Evolutionary conservation across 1,140 invertebrate genomes (phyloP).

Genomic region (Plodia interpunctella): DNA sequence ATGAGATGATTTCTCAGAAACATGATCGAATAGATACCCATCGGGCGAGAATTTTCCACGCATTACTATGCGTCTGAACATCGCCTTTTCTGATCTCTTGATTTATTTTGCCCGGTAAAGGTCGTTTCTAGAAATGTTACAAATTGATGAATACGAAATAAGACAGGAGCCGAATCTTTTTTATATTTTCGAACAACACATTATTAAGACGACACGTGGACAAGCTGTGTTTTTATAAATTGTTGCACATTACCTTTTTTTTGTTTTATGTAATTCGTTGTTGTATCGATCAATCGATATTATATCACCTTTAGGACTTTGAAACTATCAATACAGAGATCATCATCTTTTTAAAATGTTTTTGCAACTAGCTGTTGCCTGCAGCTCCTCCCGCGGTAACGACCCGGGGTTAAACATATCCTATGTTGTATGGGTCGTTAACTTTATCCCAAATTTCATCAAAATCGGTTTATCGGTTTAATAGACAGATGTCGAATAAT

Average conservation of each 20-base stretch:
- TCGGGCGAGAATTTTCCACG: constrained; percentile 30
- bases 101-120: constrained; percentile 20
- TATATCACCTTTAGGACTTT: not conserved
- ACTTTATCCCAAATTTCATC: too few relatives aligned
- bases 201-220: constrained; percentile 9
- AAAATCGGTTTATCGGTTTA: too few relatives aligned
- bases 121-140: not conserved
- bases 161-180: not conserved
- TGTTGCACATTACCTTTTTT: not conserved
- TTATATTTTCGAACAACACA: constrained; percentile 12
- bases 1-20: constrained; percentile 32
- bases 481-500: too few relatives aligned
- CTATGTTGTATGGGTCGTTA: too few relatives aligned
- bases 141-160: not conserved
- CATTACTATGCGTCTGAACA: constrained; percentile 35
- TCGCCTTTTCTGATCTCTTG: constrained; percentile 10
- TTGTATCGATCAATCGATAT: not conserved
- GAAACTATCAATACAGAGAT: not conserved
- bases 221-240: constrained; percentile 3
- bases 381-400: too few relatives aligned
- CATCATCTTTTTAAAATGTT: not conserved
- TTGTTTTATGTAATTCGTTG: not conserved
- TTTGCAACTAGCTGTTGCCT: too few relatives aligned
- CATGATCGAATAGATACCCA: constrained; percentile 23
- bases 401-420: too few relatives aligned